A percentile compares a stretch with the other conserved stretches of the same genome.
These are phyloP conservation scores for Sarcophaga subvicina DNA, from an alignment of 2,888 invertebrate species.

Conservation along the genomic window DNA sequence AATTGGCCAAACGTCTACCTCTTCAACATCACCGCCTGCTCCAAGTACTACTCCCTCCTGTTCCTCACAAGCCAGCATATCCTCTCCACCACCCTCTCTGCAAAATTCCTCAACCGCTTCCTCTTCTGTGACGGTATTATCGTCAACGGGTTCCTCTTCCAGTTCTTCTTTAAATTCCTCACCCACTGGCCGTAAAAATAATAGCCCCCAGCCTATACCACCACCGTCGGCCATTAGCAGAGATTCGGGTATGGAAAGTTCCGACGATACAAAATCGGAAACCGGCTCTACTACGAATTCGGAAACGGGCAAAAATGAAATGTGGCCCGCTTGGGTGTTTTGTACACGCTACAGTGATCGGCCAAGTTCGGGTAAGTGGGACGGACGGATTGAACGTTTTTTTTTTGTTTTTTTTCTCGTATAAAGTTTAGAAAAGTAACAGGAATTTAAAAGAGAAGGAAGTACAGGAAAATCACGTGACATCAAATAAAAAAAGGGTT, in stretches of 20 bases:
- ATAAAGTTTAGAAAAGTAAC: neutral
- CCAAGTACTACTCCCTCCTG: slow-evolving; percentile 73
- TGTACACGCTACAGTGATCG: slow-evolving; percentile 97
- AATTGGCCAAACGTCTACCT: slow-evolving; percentile 83
- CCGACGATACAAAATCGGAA: slow-evolving; percentile 81
- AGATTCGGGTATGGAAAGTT: slow-evolving; percentile 82
- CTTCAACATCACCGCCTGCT: slow-evolving; percentile 71
- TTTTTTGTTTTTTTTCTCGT: neutral
- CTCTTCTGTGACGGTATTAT: slow-evolving; percentile 70
- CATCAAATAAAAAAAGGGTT: too few species aligned
- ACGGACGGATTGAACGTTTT: neutral
- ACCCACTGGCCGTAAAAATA: slow-evolving; percentile 75
- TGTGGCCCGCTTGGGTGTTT: slow-evolving; percentile 99
- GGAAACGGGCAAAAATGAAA: slow-evolving; percentile 80
- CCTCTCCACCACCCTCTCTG: slow-evolving; percentile 73
- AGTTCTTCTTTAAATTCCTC: slow-evolving; percentile 75
- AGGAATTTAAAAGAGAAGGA: neutral
- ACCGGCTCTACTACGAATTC: slow-evolving; percentile 80
- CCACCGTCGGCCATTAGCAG: slow-evolving; percentile 80
- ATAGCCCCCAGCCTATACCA: slow-evolving; percentile 80
- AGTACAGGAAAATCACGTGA: neutral
- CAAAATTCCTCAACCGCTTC: slow-evolving; percentile 72
- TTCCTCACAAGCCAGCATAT: slow-evolving; percentile 73
- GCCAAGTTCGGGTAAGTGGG: slow-evolving; percentile 91
- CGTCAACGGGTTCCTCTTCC: slow-evolving; percentile 74